Evolutionary conservation across 2,888 invertebrate species (phyloP).

Genomic region (Gerris lacustris): DNA sequence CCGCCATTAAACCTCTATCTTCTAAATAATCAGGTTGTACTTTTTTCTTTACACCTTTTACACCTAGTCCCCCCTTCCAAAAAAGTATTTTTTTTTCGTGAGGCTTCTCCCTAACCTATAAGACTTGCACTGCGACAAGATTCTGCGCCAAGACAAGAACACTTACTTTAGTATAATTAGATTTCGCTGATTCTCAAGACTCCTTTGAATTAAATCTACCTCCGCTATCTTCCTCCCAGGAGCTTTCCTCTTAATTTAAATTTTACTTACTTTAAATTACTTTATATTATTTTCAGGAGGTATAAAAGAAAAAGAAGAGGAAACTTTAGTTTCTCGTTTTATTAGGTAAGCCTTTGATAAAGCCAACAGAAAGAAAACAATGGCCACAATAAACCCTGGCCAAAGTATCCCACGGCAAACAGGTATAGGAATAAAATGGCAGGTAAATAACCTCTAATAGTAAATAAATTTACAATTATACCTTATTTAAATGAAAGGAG

Average conservation of each 20-base stretch:
- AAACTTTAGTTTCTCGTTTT: too few species aligned
- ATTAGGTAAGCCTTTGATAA: too few species aligned
- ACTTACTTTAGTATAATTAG: background rate
- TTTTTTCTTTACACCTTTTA: background rate
- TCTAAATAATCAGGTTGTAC: background rate
- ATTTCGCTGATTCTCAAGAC: background rate
- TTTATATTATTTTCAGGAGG: background rate
- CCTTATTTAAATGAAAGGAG: too few species aligned
- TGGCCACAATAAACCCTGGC: too few species aligned
- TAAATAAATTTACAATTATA: too few species aligned
- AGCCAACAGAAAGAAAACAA: too few species aligned
- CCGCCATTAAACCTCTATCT: slow-evolving; percentile 1
- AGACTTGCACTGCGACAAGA: background rate
- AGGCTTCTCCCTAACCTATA: too few species aligned
- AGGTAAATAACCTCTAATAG: too few species aligned
- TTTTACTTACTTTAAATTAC: slow-evolving; percentile 1
- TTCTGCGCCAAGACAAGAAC: background rate
- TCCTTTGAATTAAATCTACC: background rate
- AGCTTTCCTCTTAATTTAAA: background rate
- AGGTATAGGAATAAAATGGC: too few species aligned
- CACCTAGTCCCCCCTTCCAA: background rate
- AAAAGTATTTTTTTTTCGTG: background rate
- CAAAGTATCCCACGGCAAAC: too few species aligned
- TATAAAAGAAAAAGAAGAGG: too few species aligned
- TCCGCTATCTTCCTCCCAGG: background rate